Percentiles rank a stretch among this genome's conserved stretches.
These are phyloP conservation scores for Caiman crocodilus DNA, from an alignment of 2,797 vertebrate genomes.

Conservation along the genomic window DNA sequence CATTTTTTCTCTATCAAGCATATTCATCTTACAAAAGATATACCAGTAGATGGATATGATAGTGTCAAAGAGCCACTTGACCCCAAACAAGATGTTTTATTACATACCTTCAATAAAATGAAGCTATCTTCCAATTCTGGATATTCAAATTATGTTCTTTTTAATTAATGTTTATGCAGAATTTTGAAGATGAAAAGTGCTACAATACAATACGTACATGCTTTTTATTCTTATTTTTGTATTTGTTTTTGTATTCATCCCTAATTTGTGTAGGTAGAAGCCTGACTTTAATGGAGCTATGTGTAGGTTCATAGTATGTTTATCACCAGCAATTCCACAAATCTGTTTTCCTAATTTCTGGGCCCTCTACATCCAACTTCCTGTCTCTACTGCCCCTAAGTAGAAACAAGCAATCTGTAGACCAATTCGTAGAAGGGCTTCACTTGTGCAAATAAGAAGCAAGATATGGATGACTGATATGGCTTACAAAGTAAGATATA, in stretches of 20 bases:
- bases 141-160: neutral
- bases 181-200: neutral
- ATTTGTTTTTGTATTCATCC: neutral
- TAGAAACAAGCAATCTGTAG: too few species aligned
- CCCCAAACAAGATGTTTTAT: neutral
- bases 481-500: too few species aligned
- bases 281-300: too few species aligned
- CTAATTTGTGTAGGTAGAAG: neutral
- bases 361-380: too few species aligned
- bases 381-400: too few species aligned
- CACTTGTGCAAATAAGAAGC: too few species aligned
- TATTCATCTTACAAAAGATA: conserved; percentile 44
- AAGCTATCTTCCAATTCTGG: neutral
- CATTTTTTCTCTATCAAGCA: neutral
- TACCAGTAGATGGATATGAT: neutral
- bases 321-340: too few species aligned
- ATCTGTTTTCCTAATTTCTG: too few species aligned
- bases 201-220: neutral
- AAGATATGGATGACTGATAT: too few species aligned
- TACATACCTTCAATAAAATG: conserved; percentile 2
- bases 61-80: neutral
- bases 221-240: neutral
- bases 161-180: neutral
- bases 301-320: too few species aligned
- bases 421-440: too few species aligned